These are phyloP conservation scores for Gila robusta DNA, from an alignment of 2,797 vertebrate genomes.

Conservation along the genomic window DNA sequence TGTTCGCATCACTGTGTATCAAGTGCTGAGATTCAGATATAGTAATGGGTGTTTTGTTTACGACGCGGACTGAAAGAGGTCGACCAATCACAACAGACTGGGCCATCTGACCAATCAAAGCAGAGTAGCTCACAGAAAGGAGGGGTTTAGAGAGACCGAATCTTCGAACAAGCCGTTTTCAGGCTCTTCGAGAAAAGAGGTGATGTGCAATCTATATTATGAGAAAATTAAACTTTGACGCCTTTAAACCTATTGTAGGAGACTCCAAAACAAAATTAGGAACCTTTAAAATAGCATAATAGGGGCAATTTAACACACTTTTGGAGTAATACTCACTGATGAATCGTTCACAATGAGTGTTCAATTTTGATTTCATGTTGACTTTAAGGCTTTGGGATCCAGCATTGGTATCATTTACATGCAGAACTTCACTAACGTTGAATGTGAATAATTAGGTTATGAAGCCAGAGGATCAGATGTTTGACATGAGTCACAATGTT, in stretches of 20 bases:
- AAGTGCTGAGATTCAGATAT: neutral
- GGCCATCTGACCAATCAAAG: neutral
- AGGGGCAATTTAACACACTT: neutral
- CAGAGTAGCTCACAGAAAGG: neutral
- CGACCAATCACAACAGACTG: neutral
- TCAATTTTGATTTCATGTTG: constrained; percentile 27
- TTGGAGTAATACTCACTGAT: neutral
- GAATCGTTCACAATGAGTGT: neutral
- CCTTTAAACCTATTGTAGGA: neutral
- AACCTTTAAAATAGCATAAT: neutral
- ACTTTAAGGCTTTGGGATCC: constrained; percentile 29
- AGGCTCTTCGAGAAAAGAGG: neutral
- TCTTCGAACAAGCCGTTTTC: fast-evolving
- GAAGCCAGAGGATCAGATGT: constrained; percentile 29
- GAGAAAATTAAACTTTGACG: neutral
- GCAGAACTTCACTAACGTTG: neutral
- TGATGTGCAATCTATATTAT: neutral
- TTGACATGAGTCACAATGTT: constrained; percentile 21
- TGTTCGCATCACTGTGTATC: neutral
- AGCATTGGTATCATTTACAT: constrained; percentile 31
- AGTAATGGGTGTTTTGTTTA: neutral
- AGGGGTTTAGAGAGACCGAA: neutral
- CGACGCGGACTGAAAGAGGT: fast-evolving
- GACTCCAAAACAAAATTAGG: neutral
- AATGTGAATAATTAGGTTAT: constrained; percentile 23